These are phyloP conservation scores for Anorthoa munda DNA, from an alignment of 2,888 invertebrate species.

Conservation along the genomic window DNA sequence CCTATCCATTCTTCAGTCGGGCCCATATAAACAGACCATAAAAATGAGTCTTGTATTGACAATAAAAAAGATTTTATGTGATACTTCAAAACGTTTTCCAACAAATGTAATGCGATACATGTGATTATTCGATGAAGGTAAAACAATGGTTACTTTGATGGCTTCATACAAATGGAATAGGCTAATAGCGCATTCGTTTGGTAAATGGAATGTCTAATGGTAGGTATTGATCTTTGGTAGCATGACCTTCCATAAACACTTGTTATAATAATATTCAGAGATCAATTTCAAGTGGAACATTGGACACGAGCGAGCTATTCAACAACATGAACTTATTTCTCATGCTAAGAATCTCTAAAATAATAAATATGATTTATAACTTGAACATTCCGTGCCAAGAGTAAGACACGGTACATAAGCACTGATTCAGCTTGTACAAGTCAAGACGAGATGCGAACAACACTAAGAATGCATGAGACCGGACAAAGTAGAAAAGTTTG, in stretches of 20 bases:
- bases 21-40: slow-evolving; percentile 86
- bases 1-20: slow-evolving; percentile 77
- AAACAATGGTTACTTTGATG: slow-evolving; percentile 53
- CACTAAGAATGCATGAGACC: slow-evolving; percentile 56
- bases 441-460: slow-evolving; percentile 50
- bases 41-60: slow-evolving; percentile 86
- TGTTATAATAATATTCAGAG: not conserved
- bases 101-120: slow-evolving; percentile 65
- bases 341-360: slow-evolving; percentile 16
- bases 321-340: slow-evolving; percentile 17
- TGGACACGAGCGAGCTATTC: not conserved
- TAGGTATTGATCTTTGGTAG: slow-evolving; percentile 12
- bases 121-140: slow-evolving; percentile 56
- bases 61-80: slow-evolving; percentile 83
- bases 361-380: slow-evolving; percentile 44
- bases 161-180: slow-evolving; percentile 47
- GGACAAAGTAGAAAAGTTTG: slow-evolving; percentile 63
- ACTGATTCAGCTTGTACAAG: slow-evolving; percentile 36
- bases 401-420: slow-evolving; percentile 54
- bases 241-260: not conserved
- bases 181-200: slow-evolving; percentile 15
- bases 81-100: slow-evolving; percentile 74
- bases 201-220: slow-evolving; percentile 26
- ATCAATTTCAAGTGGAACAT: not conserved
- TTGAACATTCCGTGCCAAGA: slow-evolving; percentile 39